Conservation (phyloP, 1,140 invertebrate genomes). For the Drosophila mauritiana region DNA sequence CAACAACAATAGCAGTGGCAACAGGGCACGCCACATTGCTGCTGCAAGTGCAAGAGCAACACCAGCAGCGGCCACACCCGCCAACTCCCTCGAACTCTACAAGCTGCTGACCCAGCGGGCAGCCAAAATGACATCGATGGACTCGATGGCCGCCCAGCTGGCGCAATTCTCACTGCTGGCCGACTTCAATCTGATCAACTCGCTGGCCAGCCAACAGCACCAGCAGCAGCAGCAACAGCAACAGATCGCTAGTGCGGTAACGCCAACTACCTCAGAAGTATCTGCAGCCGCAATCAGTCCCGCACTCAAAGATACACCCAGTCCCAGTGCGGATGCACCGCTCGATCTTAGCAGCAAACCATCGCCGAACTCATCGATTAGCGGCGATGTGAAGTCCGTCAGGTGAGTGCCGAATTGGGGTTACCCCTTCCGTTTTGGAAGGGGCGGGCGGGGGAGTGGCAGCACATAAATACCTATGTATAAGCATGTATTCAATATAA, state of each 20-base stretch:
- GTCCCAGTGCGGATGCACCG: slow-evolving; percentile 87
- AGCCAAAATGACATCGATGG: slow-evolving; percentile 84
- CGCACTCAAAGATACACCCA: slow-evolving; percentile 85
- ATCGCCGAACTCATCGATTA: slow-evolving; percentile 83
- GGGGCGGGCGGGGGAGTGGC: not conserved
- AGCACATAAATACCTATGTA: slow-evolving; percentile 33
- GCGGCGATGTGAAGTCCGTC: slow-evolving; percentile 76
- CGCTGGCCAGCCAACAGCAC: slow-evolving; percentile 59
- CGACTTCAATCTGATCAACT: slow-evolving; percentile 72
- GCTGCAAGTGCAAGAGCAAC: slow-evolving; percentile 21
- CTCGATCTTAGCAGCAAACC: slow-evolving; percentile 92
- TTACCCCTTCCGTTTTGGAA: not conserved
- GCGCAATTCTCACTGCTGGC: slow-evolving; percentile 59
- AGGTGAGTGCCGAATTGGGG: slow-evolving; percentile 61
- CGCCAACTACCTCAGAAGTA: slow-evolving; percentile 84
- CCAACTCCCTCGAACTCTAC: slow-evolving; percentile 62
- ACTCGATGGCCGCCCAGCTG: slow-evolving; percentile 83
- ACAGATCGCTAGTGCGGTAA: slow-evolving; percentile 69
- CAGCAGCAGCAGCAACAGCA: slow-evolving; percentile 58
- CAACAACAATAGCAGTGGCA: slow-evolving; percentile 23
- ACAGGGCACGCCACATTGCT: slow-evolving; percentile 33
- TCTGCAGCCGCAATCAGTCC: slow-evolving; percentile 76
- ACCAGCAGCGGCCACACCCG: slow-evolving; percentile 17
- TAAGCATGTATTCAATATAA: slow-evolving; percentile 47
- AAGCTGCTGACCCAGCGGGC: slow-evolving; percentile 69